These are phyloP conservation scores for Apis cerana DNA, from an alignment of 1,140 invertebrate genomes.

Conservation along the genomic window DNA sequence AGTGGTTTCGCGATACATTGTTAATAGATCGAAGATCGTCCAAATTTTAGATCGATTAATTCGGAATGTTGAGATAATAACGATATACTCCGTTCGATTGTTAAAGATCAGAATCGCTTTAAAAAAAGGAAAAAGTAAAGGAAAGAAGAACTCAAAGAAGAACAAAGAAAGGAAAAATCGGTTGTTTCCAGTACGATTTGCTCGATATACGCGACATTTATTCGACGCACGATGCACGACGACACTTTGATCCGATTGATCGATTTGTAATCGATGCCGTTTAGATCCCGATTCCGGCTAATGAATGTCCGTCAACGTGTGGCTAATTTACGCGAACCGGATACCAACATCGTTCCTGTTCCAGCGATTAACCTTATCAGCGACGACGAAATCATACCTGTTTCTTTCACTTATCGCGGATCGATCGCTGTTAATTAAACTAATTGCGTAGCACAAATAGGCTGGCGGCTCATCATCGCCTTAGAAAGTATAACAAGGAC, in stretches of 20 bases:
- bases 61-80: background rate
- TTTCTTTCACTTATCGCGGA: constrained; percentile 40
- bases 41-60: background rate
- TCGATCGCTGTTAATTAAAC: constrained; percentile 56
- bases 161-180: constrained; percentile 26
- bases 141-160: background rate
- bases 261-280: background rate
- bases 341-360: background rate
- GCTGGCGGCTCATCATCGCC: constrained; percentile 38
- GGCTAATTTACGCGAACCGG: constrained; percentile 32
- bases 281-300: constrained; percentile 38
- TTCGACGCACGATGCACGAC: background rate
- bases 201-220: background rate
- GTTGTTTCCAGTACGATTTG: background rate
- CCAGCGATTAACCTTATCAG: constrained; percentile 51
- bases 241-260: constrained; percentile 50
- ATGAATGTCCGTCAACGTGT: constrained; percentile 44
- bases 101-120: too few relatives aligned
- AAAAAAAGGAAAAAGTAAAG: too few relatives aligned
- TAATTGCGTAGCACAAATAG: constrained; percentile 47
- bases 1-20: too few relatives aligned
- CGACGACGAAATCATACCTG: constrained; percentile 25
- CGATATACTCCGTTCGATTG: too few relatives aligned
- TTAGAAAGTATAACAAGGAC: constrained; percentile 52
- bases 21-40: too few relatives aligned